Percentiles rank a stretch among this genome's conserved stretches.
These are phyloP conservation scores for Campoletis raptor DNA, from an alignment of 2,888 invertebrate genomes.

Conservation along the genomic window DNA sequence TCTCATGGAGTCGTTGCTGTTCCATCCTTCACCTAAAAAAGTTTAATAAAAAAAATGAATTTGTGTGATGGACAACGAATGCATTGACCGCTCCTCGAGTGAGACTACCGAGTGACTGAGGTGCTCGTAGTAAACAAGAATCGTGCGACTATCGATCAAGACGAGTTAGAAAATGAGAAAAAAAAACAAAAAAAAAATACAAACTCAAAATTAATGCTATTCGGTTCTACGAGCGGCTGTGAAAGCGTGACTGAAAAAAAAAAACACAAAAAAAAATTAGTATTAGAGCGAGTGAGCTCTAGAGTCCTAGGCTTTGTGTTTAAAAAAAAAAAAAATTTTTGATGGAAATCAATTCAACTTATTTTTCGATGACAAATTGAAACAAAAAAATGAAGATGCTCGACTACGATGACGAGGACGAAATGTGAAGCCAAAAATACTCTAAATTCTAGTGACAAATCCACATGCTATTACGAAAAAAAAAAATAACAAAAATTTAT, in stretches of 20 bases:
- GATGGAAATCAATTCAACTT: neutral
- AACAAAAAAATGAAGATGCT: neutral
- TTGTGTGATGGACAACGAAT: neutral
- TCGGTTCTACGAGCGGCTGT: neutral
- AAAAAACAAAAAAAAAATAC: neutral
- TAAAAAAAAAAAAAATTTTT: neutral
- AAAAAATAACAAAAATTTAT: neutral
- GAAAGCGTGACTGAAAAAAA: neutral
- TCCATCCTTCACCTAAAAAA: constrained; percentile 81
- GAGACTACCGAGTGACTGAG: neutral
- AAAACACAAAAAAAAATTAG: neutral
- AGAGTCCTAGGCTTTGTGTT: neutral
- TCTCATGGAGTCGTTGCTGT: constrained; percentile 77
- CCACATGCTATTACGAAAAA: constrained; percentile 55
- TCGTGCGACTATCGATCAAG: neutral
- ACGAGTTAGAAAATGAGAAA: neutral
- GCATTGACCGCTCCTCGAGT: neutral
- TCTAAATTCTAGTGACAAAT: constrained; percentile 46
- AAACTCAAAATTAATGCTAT: neutral
- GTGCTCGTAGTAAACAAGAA: neutral
- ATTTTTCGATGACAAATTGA: neutral
- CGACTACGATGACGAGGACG: constrained; percentile 14
- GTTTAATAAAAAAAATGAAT: neutral
- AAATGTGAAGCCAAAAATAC: constrained; percentile 45
- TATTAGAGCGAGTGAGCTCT: neutral